Percentiles rank a stretch among this genome's conserved stretches.
phyloP scores from a whole-genome alignment of 1,140 invertebrate genomes.

The Liolophura sinensis region DNA sequence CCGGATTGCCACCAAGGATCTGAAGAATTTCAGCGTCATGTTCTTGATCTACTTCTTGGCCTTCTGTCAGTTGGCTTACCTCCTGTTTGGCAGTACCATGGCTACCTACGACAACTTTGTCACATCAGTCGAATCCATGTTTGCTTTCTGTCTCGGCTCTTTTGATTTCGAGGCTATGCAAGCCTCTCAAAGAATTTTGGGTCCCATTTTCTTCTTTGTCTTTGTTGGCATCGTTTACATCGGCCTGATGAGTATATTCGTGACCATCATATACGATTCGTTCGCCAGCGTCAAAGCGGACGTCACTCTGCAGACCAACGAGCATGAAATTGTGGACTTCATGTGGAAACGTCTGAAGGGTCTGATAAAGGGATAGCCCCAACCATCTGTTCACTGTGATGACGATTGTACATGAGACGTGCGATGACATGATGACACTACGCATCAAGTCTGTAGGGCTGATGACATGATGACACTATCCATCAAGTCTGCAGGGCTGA shows the following conservation, averaged over 20 bases:
- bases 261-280: constrained; percentile 78
- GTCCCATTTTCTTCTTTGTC: constrained; percentile 75
- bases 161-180: constrained; percentile 52
- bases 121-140: constrained; percentile 48
- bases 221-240: constrained; percentile 81
- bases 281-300: constrained; percentile 52
- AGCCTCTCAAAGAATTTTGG: constrained; percentile 62
- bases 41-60: constrained; percentile 56
- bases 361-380: constrained; percentile 22
- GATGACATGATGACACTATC: neutral
- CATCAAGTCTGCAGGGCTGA: neutral
- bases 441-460: neutral
- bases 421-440: neutral
- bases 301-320: constrained; percentile 52
- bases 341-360: constrained; percentile 57
- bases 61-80: constrained; percentile 46
- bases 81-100: constrained; percentile 49
- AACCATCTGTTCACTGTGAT: neutral
- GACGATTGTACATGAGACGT: neutral
- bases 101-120: constrained; percentile 44
- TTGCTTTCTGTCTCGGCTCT: constrained; percentile 53
- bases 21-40: constrained; percentile 52
- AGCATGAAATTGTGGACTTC: constrained; percentile 62
- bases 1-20: constrained; percentile 40
- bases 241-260: constrained; percentile 79